Conservation (phyloP, 2,797 vertebrate species). For the Phrynocephalus guinanensis region DNA sequence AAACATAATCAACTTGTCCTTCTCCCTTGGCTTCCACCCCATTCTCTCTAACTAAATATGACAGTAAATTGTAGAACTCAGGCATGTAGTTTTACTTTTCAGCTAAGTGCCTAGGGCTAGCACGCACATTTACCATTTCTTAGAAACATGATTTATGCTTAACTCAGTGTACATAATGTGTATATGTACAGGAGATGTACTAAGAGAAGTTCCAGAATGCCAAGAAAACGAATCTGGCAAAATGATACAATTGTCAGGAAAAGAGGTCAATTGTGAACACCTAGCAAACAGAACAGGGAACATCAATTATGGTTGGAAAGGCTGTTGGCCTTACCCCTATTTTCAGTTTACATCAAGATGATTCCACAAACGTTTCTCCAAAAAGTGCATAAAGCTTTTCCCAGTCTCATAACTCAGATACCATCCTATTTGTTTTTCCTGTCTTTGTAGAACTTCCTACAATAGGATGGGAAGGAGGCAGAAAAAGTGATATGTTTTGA, state of each 20-base stretch:
- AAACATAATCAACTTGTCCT: background rate
- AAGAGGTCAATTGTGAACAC: background rate
- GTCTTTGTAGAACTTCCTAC: background rate
- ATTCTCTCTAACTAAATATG: background rate
- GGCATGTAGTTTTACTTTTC: background rate
- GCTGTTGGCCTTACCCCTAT: too few relatives aligned
- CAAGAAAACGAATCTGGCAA: background rate
- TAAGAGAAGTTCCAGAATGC: background rate
- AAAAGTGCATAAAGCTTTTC: background rate
- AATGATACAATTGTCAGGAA: background rate
- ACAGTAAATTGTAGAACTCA: background rate
- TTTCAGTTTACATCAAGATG: background rate
- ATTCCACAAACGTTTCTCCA: background rate
- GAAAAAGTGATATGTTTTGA: background rate
- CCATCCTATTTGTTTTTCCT: background rate
- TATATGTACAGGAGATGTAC: background rate
- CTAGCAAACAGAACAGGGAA: background rate
- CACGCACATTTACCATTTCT: background rate
- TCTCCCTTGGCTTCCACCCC: too few relatives aligned
- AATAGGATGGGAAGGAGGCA: background rate
- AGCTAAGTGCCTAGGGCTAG: constrained; percentile 3
- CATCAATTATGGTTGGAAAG: background rate
- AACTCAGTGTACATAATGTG: background rate
- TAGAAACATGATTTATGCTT: background rate
- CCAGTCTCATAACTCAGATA: background rate